Percentiles rank a stretch among this genome's conserved stretches.
phyloP scores from a whole-genome alignment of 2,888 invertebrate species.

The Meiosimyza decipiens region DNA sequence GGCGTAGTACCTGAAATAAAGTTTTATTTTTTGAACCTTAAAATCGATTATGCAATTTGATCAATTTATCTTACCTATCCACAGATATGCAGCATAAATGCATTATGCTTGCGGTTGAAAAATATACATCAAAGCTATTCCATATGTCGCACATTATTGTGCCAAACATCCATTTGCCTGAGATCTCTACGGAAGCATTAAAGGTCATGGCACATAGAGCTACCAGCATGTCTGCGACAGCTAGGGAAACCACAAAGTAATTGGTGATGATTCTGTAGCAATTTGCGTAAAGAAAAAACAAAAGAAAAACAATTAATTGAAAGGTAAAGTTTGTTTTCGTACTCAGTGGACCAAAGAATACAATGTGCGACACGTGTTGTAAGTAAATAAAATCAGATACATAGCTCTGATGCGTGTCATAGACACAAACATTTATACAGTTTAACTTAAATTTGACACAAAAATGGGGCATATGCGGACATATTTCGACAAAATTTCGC shows the following conservation, averaged over 20 bases:
- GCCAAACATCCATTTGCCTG: conserved; percentile 89
- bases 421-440: too few relatives aligned
- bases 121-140: conserved; percentile 94
- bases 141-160: conserved; percentile 93
- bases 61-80: conserved; percentile 69
- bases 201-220: conserved; percentile 93
- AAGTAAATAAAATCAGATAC: too few relatives aligned
- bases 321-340: too few relatives aligned
- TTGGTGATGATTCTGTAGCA: conserved; percentile 83
- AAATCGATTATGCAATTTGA: neutral
- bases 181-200: conserved; percentile 88
- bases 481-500: too few relatives aligned
- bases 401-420: too few relatives aligned
- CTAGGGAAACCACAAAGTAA: conserved; percentile 94
- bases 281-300: too few relatives aligned
- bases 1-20: conserved; percentile 78
- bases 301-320: too few relatives aligned
- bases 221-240: conserved; percentile 93
- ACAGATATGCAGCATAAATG: conserved; percentile 95
- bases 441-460: too few relatives aligned
- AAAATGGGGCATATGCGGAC: too few relatives aligned
- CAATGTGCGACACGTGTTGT: too few relatives aligned
- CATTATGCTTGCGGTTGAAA: conserved; percentile 90
- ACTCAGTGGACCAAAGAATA: too few relatives aligned
- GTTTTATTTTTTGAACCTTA: neutral